Evolutionary conservation across 2,888 invertebrate genomes (phyloP), one percentile per base, ranked within the genome.

Genomic region (Philereme vetulata): DNA sequence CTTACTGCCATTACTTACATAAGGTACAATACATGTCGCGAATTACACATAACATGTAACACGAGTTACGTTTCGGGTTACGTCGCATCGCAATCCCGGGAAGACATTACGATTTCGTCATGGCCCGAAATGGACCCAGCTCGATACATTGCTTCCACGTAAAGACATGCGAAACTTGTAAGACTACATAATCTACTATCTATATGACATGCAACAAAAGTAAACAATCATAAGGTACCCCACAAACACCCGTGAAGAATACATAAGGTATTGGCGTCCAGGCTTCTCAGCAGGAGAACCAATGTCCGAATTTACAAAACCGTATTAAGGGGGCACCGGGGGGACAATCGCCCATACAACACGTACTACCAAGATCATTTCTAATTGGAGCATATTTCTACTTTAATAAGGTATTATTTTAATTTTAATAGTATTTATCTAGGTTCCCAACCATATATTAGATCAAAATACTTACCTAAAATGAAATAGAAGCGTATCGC

Each of bases 61-160:
- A 64, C 69, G 85, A 84, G 77, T 72, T 76, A 69, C 76, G 85
- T 78, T 79, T 86, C 84, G 73, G 80, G 81, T 90, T 85, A 81
- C 88, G 77, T 77, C 67, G 75, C 68, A 58, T 70, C 67, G 73
- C 75, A 76, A 76, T 89, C 86, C 85, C 80, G 82, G 88, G 90
- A 90, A 90, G 79, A 81, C 85, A 86, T 88, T 85, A 86, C 67
- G 59, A 71, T 82, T 87, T 86, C 80, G 85, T 81, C 81, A 84
- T 83, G 79, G 75, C 71, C 71, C 68, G 66, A 72, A 71, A 62
- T 71, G 64, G 62, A 65, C 61, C 64, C 59, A 61, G 67, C 60
- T 64, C 67, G 62, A 68, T 67, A 62, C 67, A 58, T 68, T 71
- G 75, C 74, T 89, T 90, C 89, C 82, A 83, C 72, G 88, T 86